Base-by-base conservation (phyloP, 2,888 invertebrate genomes). In the Dolichomitus sp. region DNA sequence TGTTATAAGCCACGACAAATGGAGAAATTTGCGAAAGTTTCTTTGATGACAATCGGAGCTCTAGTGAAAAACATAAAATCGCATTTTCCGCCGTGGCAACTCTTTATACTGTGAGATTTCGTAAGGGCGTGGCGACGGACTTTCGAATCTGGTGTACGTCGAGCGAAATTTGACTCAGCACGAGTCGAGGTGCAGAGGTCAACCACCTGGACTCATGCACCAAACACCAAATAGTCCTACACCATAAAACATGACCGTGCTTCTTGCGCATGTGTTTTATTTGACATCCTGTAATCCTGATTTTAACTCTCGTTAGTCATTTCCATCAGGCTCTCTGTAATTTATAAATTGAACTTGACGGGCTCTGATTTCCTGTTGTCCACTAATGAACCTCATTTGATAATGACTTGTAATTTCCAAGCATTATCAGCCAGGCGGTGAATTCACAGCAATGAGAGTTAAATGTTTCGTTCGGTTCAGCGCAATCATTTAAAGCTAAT, bases 271-370 rank as follows among this genome's bases (percentile, higher is more conserved):
- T 65, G 40, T 69, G 19, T 61, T 61, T 59, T 50, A 57, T 48
- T 33, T 23, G 33, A 19, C 68, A 19, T 33, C 17, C 42, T 74
- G 78, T 80, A 84, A 80, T 80, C 78, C 54, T 37, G 54, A 80
- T 79, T 83, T 79, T 73, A 52, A 50, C 68, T 65, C 50, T 76
- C 69, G 68, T 79, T 54, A 78, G 63, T 50, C 48, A 69, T 33
- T 61, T 73, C 48, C n/a, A 73, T 72, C 72, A 42, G 23, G 66
- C 59, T 6, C 52, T 61, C 83, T 69, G 68, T 74, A 65, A 66
- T 69, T 76, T 45, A 45, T 40, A 48, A 85, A 78, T 69, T 76
- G 59, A 69, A 81, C 73, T 65, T 74, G 52, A 66, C 57, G 63
- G n/a, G 45, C 50, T 70, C 66, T 66, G 69, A 77, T 81, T 61